Evolutionary conservation across 2,797 vertebrate species (phyloP).

Genomic region (Sebastes umbrosus): DNA sequence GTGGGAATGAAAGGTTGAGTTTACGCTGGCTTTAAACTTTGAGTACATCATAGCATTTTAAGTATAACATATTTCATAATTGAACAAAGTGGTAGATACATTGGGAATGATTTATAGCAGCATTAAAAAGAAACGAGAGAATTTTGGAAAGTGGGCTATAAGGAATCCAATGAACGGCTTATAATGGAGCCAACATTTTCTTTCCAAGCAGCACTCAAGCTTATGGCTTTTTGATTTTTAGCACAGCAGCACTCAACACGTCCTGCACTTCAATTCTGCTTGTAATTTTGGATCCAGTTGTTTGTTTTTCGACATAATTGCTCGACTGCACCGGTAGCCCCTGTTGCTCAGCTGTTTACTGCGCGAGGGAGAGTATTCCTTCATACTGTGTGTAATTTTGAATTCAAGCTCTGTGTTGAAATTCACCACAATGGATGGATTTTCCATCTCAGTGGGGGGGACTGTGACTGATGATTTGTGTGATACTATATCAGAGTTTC

Average conservation of each 20-base stretch:
- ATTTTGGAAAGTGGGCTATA: not conserved
- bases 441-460: not conserved
- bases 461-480: not conserved
- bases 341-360: conserved; percentile 11
- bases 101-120: not conserved
- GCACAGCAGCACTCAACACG: not conserved
- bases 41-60: not conserved
- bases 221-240: conserved; percentile 9
- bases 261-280: not conserved
- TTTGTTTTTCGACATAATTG: conserved; percentile 33
- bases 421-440: not conserved
- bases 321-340: not conserved
- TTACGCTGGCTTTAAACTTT: not conserved
- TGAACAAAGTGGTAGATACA: not conserved
- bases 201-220: not conserved
- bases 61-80: not conserved
- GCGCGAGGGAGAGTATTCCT: not conserved
- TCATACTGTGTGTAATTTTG: not conserved
- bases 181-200: not conserved
- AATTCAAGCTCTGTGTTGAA: conserved; percentile 6
- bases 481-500: not conserved
- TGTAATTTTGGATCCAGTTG: conserved; percentile 9
- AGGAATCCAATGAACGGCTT: not conserved
- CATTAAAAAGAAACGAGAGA: not conserved
- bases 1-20: not conserved